phyloP scores from a whole-genome alignment of 2,888 invertebrate species.

The Merodon equestris region DNA sequence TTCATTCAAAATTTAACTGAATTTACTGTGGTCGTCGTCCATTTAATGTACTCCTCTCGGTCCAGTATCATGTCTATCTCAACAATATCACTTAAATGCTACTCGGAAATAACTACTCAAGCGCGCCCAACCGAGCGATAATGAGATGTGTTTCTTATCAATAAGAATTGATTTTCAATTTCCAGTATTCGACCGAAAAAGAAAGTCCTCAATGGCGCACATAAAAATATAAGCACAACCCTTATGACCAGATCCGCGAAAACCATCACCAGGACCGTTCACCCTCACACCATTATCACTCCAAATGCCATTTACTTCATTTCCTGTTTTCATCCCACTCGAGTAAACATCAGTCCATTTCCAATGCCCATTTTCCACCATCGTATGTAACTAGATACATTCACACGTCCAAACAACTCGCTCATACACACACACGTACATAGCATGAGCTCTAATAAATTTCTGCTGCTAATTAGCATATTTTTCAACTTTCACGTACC shows the following conservation, averaged over 20 bases:
- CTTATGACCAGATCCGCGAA: constrained; percentile 27
- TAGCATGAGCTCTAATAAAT: constrained; percentile 52
- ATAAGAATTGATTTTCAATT: constrained; percentile 64
- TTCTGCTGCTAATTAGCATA: constrained; percentile 67
- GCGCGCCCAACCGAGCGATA: constrained; percentile 17
- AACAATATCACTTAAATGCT: neutral
- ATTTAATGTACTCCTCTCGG: neutral
- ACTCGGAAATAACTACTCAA: constrained; percentile 33
- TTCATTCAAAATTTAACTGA: too few relatives aligned
- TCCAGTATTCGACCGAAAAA: constrained; percentile 19
- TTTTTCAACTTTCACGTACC: constrained; percentile 63
- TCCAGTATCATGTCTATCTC: neutral
- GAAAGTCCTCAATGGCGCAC: constrained; percentile 13
- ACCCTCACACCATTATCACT: neutral
- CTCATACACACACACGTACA: constrained; percentile 13
- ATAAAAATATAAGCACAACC: constrained; percentile 35
- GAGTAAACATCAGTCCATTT: constrained; percentile 56
- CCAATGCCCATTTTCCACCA: constrained; percentile 41
- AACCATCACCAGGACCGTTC: neutral
- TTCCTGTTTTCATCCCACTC: constrained; percentile 40
- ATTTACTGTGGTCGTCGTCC: too few relatives aligned
- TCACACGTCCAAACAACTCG: neutral
- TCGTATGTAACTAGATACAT: constrained; percentile 33
- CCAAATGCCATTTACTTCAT: constrained; percentile 39
- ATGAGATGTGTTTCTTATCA: constrained; percentile 61